Conservation (phyloP, 1,140 invertebrate genomes). For the Drosophila suzukii region DNA sequence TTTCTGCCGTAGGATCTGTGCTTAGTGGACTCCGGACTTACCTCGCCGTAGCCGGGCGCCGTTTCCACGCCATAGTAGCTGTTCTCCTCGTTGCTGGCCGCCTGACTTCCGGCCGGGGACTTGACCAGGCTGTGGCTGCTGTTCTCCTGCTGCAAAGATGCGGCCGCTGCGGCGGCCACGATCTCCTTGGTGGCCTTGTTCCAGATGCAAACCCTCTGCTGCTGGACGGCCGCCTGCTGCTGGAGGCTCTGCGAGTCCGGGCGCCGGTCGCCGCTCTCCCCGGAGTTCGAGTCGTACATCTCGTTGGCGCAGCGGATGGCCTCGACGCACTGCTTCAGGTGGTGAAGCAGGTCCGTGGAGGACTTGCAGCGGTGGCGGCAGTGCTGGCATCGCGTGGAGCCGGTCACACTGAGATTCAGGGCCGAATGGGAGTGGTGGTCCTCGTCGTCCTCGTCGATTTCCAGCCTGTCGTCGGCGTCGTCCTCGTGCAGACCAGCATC, state of each 20-base stretch:
- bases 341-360: constrained; percentile 89
- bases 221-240: constrained; percentile 71
- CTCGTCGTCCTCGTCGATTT: constrained; percentile 75
- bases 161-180: constrained; percentile 75
- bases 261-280: constrained; percentile 73
- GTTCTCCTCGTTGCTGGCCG: constrained; percentile 75
- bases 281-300: constrained; percentile 82
- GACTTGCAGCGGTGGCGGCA: constrained; percentile 94
- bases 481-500: constrained; percentile 84
- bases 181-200: constrained; percentile 77
- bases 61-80: constrained; percentile 85
- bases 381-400: constrained; percentile 92
- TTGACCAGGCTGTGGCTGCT: constrained; percentile 35
- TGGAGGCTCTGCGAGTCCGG: constrained; percentile 49
- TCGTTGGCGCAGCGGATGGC: constrained; percentile 84
- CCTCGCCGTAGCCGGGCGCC: constrained; percentile 85
- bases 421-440: constrained; percentile 79
- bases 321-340: constrained; percentile 89
- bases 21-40: constrained; percentile 70
- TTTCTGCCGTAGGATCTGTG: constrained; percentile 1
- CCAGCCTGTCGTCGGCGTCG: constrained; percentile 70
- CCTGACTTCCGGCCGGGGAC: constrained; percentile 39
- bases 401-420: constrained; percentile 82
- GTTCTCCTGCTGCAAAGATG: constrained; percentile 57
- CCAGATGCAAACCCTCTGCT: constrained; percentile 89